Evolutionary conservation across 1,140 invertebrate species (phyloP), one percentile per base, ranked within the genome.

Genomic region (Anastatus disparis): DNA sequence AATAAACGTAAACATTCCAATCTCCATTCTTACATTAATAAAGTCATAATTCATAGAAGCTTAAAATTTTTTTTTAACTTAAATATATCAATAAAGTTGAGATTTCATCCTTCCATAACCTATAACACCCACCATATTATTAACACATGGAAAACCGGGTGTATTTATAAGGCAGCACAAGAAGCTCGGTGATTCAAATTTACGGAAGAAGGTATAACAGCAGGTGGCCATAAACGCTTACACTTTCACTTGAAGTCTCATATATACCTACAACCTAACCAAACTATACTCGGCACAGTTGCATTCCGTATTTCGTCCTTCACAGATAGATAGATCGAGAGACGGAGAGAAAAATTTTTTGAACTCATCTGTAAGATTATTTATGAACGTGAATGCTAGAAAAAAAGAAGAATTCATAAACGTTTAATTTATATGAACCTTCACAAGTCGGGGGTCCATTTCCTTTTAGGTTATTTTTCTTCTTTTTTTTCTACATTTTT

Each of bases 401-500:
- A 74, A 31, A 22, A 66, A 66, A 55, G 17, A 22, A 74, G 70
- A 72, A 78, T 80, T 78, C 76, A 78, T 79, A 80, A 79, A 74
- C 76, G 61, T 72, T 75, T 78, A 79, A 81, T 78, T 79, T 81
- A 79, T 79, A 76, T 62, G 58, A 62, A 20, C 74, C 71, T 75
- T 76, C 58, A 66, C 22, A n/a, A n/a, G n/a, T 42, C 46, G 68
- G 58, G 58, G 63, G 46, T 71, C 70, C 61, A 24, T 63, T 63
- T 63, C 48, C 61, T 58, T 61, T 58, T 64, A 31, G 68, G 35
- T 48, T 48, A 24, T 42, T 31, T n/a, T 0, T 9, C 42, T 31
- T 48, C 17, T 20, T 35, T 35, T 73, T 59, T 65, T 70, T 44
- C n/a, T n/a, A n/a, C n/a, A n/a, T n/a, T n/a, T n/a, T n/a, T n/a